Evolutionary conservation across 2,113 vertebrate genomes (phyloP).

Genomic region (Larimichthys crocea): DNA sequence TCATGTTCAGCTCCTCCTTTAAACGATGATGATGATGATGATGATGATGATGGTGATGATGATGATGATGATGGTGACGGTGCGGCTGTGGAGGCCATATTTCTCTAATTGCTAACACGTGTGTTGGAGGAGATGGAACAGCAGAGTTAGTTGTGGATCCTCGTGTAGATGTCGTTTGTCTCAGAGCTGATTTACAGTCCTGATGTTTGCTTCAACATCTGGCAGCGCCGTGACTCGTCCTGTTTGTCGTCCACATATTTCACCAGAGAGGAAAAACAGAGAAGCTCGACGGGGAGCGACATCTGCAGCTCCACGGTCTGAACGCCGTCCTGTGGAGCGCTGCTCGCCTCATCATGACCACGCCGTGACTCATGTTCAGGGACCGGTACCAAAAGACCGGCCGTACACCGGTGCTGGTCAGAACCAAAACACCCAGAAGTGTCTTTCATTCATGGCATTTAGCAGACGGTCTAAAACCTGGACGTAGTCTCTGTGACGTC

Average conservation of each 20-base stretch:
- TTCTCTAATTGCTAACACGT: constrained; percentile 14
- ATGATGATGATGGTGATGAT: not conserved
- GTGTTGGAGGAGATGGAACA: not conserved
- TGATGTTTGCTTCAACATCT: constrained; percentile 2
- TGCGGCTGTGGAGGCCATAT: not conserved
- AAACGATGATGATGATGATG: not conserved
- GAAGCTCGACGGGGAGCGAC: not conserved
- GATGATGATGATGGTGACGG: not conserved
- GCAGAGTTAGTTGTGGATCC: not conserved
- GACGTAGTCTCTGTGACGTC: no score
- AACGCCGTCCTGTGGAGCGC: not conserved
- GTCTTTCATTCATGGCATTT: no score
- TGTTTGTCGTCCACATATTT: constrained; percentile 12
- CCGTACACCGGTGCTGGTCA: no score
- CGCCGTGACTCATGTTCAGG: not conserved
- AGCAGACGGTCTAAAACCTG: no score
- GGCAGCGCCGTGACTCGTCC: not conserved
- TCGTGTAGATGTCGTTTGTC: not conserved
- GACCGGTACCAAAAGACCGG: no score
- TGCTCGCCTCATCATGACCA: not conserved
- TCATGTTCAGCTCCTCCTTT: not conserved
- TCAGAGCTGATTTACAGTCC: not conserved
- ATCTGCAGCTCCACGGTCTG: constrained; percentile 19
- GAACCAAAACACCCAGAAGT: no score
- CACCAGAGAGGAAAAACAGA: not conserved